These are phyloP conservation scores for Myotis planiceps DNA, from an alignment of 2,797 vertebrate species.

Conservation along the genomic window DNA sequence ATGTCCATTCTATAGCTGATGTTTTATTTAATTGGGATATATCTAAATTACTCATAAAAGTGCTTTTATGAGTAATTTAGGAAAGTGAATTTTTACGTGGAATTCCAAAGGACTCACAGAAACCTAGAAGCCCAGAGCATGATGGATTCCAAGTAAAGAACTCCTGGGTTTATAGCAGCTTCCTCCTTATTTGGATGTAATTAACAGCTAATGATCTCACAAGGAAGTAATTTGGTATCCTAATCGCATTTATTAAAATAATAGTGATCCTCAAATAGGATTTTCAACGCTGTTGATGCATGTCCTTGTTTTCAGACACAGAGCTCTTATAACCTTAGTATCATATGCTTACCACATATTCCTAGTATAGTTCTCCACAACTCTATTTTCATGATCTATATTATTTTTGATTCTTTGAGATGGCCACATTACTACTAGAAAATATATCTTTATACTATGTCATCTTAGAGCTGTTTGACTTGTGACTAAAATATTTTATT, in stretches of 20 bases:
- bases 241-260: conserved; percentile 9
- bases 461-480: conserved; percentile 49
- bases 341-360: background rate
- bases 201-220: background rate
- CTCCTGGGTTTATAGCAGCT: background rate
- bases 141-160: background rate
- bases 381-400: background rate
- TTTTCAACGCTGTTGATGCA: background rate
- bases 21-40: conserved; percentile 10
- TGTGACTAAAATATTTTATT: background rate
- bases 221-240: background rate
- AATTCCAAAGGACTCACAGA: background rate
- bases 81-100: background rate
- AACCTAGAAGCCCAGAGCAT: background rate
- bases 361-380: background rate
- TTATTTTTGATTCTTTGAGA: conserved; percentile 9
- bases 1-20: background rate
- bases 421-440: background rate
- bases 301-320: background rate
- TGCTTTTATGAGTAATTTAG: conserved; percentile 2
- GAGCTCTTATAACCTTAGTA: background rate
- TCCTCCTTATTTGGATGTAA: background rate
- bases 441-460: conserved; percentile 21
- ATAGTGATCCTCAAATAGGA: background rate
- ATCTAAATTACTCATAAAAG: conserved; percentile 15